Evolutionary conservation across 2,113 vertebrate genomes (phyloP), one percentile per base, ranked within the genome.

Genomic region (Haemorhous mexicanus): DNA sequence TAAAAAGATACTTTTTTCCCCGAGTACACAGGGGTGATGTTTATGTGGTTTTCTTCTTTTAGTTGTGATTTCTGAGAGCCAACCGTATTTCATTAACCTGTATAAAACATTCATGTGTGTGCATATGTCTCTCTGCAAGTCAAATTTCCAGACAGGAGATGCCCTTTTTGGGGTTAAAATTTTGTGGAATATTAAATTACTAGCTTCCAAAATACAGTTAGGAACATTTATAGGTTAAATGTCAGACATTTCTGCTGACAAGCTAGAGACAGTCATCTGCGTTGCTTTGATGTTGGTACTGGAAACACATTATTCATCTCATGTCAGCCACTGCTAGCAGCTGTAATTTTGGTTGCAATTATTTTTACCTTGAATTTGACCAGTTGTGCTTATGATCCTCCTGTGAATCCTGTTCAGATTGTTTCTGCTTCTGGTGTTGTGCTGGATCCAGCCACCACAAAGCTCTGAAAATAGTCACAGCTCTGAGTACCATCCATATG

Each of bases 341-440:
- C 83, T 96, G 20, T 61, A 95, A 46, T 95, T 88, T 97, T 97
- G 28, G 78, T 98, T 93, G 70, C 92, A 67, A 63, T 97, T 52
- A 95, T 94, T 94, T 97, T 97, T 96, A 97, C 88, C 88, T 98
- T 90, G 47, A 87, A 8, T 90, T 93, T 66, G 79, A 94, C 66
- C 89, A 94, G 43, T 95, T 97, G 20, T 91, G 30, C 94, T 84
- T 96, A 91, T 81, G 95, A 94, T 90, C 59, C 93, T 70, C 88
- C 97, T 56, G 88, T 97, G 90, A 97, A 96, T 84, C 61, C 82
- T 83, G n/a, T 96, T 84, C 95, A 95, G 47, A 96, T 96, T 87
- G 50, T 97, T 93, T 97, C 76, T 91, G 87, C 84, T 75, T 96
- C 89, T 56, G 89, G 93, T 89, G 44, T 78, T 87, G 16, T 23